Base-by-base conservation (phyloP, 2,113 vertebrate species). In the Pterophyllum scalare region DNA sequence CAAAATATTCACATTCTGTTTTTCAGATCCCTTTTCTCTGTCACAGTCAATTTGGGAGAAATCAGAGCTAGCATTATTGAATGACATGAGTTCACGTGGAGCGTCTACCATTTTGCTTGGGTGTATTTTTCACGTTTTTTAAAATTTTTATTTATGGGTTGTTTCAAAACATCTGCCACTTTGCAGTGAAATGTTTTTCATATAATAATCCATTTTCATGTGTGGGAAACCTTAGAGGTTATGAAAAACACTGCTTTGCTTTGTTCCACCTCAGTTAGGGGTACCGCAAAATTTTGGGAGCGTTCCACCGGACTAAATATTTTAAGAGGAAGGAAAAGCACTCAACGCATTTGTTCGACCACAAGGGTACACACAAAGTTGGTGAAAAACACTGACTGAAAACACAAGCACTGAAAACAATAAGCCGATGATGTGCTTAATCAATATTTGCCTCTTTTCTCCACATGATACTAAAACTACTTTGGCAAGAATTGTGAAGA, bases 231-330 rank as follows among this genome's bases (percentile, higher is more conserved):
- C 24, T 52, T 54, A 14, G 67, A n/a, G 46, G 17, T 0, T n/a
- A 72, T 72, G 17, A 72, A 72, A 72, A 72, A 52, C 17, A 52
- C 1, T 0, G 0, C 26, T 72, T 72, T 72, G 11, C 17, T 31
- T 72, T 72, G 46, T 72, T 72, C 3, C 17, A 72, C 67, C 17
- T 72, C 43, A 24, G 20, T 10, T 72, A 24, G 24, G 43, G 17
- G 24, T 31, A 20, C 24, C 24, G 49, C 24, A 10, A 31, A 31
- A 70, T 31, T 52, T 70, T 52, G 40, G 24, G 65, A 52, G 43
- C 65, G 28, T 72, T 72, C 65, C 26, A 52, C 26, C 54, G 67
- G 13, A 31, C 26, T 72, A 72, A 72, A 72, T 72, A 52, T 72
- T 72, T 52, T 72, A 72, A 72, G 2, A 52, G 43, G 67, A 72